A percentile compares a stretch with the other conserved stretches of the same genome.
Evolutionary conservation across 2,888 invertebrate genomes (phyloP).

Genomic region (Trypoxylon attenuatum): DNA sequence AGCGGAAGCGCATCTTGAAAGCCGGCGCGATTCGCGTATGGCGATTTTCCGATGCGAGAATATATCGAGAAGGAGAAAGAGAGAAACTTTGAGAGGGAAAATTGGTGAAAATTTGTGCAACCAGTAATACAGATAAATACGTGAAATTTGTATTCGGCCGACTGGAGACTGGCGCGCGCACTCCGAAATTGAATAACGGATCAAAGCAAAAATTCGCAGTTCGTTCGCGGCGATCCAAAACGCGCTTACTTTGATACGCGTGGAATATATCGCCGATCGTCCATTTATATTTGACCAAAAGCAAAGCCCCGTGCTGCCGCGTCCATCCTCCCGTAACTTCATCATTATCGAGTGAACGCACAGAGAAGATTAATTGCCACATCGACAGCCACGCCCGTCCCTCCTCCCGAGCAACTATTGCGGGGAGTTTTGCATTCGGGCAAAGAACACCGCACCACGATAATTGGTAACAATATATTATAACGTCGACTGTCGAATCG

Average conservation of each 20-base stretch:
- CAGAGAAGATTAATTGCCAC: neutral
- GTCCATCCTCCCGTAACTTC: neutral
- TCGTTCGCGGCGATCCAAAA: neutral
- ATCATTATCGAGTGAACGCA: neutral
- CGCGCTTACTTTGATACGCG: neutral
- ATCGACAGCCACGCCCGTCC: too few species aligned
- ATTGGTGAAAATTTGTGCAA: neutral
- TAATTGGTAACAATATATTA: too few species aligned
- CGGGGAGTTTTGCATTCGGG: too few species aligned
- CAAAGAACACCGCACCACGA: neutral
- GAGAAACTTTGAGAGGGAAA: neutral
- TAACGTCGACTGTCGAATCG: too few species aligned
- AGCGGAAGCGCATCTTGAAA: too few species aligned
- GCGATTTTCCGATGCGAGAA: too few species aligned
- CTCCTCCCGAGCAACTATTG: too few species aligned
- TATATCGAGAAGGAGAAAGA: too few species aligned
- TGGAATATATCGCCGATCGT: neutral
- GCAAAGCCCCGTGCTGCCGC: neutral
- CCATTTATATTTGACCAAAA: neutral
- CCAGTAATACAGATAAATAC: too few species aligned
- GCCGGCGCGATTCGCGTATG: too few species aligned
- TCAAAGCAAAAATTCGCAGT: neutral
- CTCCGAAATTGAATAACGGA: neutral
- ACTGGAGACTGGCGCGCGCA: neutral
- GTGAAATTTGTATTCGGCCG: neutral